Evolutionary conservation across 1,140 invertebrate species (phyloP), one percentile per base, ranked within the genome.

Genomic region (Antheraea mylitta): DNA sequence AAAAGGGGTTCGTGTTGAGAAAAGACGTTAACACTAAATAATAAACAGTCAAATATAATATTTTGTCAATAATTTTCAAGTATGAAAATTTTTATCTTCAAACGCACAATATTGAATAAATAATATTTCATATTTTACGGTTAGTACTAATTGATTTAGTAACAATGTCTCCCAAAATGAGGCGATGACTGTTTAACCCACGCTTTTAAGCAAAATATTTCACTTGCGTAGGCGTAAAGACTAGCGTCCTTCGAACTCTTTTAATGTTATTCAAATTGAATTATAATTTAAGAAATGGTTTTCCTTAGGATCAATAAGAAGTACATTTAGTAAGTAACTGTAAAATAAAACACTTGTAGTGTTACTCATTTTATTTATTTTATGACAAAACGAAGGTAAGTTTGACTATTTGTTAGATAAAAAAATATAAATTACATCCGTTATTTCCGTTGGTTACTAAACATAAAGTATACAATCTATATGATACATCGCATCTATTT

Each of bases 201-300:
- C 63, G 60, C 68, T 63, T 38, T 18, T 62, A 16, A 64, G 48
- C 58, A 69, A 62, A 67, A 42, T 59, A 69, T 69, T 69, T 69
- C 63, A 58, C 63, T 64, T 65, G 48, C 42, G 61, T 69, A 38
- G 67, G 67, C 36, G 67, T 11, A 42, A 69, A 11, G 45, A 53
- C 45, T 53, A 36, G 19, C 62, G 45, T 59, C 53, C 63, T 69
- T 48, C 65, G 45, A 65, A 59, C 48, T 58, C 61, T 58, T 36
- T 53, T 68, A 53, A 64, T 22, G 61, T 38, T 63, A 64, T 64
- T 59, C 42, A 69, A 69, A 70, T 66, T 66, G 66, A 66, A 70
- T 16, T 53, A n/a, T 16, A 53, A 53, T 53, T 53, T 0, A n/a
- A 53, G 45, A 53, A 53, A 53, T 16, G 45, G 16, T 53, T 16